A percentile compares a stretch with the other conserved stretches of the same genome.
phyloP scores from a whole-genome alignment of 2,113 vertebrate species.

The Damaliscus lunatus region DNA sequence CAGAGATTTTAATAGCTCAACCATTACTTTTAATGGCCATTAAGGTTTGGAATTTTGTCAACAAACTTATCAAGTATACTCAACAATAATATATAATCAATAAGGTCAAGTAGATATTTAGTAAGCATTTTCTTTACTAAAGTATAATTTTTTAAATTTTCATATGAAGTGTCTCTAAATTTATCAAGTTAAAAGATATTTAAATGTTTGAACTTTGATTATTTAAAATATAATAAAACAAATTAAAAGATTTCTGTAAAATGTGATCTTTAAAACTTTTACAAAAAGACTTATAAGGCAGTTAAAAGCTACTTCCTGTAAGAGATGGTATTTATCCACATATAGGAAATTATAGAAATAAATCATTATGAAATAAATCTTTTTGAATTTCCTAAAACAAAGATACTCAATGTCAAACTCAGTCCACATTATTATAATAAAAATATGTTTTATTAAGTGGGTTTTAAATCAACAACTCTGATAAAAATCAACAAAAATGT shows the following conservation, averaged over 20 bases:
- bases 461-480: neutral
- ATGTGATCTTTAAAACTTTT: neutral
- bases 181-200: neutral
- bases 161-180: neutral
- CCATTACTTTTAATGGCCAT: slow-evolving; percentile 4
- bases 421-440: neutral
- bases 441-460: neutral
- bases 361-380: neutral
- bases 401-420: neutral
- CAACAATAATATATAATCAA: slow-evolving; percentile 5
- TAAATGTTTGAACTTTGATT: neutral
- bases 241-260: neutral
- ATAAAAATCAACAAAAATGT: neutral
- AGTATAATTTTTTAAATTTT: neutral
- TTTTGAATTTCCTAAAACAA: neutral
- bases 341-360: neutral
- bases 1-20: neutral
- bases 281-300: neutral
- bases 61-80: slow-evolving; percentile 36
- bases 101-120: neutral
- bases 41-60: slow-evolving; percentile 41
- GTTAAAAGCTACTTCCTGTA: neutral
- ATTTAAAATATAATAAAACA: neutral
- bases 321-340: neutral
- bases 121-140: neutral